These are phyloP conservation scores for Lepidostoma basale DNA, from an alignment of 1,140 invertebrate genomes.

Conservation along the genomic window DNA sequence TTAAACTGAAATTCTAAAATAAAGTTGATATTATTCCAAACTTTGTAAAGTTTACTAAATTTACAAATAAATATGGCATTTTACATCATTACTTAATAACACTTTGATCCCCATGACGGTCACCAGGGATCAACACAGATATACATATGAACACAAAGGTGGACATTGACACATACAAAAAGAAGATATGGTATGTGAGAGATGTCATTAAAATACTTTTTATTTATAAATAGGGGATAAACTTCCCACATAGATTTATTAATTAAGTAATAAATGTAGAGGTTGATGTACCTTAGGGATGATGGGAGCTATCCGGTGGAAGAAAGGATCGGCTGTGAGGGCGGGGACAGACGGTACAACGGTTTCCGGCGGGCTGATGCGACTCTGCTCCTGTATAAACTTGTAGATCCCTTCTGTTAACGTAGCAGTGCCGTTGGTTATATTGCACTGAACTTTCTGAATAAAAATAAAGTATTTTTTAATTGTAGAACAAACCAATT, in stretches of 20 bases:
- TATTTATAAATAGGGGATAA: no score
- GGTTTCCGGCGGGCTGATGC: not conserved
- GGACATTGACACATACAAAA: no score
- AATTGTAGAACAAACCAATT: not conserved
- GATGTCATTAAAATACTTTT: no score
- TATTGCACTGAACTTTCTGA: slow-evolving; percentile 74
- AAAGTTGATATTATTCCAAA: slow-evolving; percentile 29
- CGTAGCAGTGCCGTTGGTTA: slow-evolving; percentile 70
- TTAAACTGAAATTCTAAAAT: slow-evolving; percentile 70
- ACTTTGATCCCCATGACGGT: no score
- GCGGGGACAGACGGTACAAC: slow-evolving; percentile 40
- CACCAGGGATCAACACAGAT: no score
- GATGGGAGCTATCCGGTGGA: slow-evolving; percentile 68
- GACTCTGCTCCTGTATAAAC: slow-evolving; percentile 60
- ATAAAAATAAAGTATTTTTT: not conserved
- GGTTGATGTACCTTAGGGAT: slow-evolving; percentile 72
- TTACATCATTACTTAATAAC: no score
- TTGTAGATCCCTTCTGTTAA: slow-evolving; percentile 71
- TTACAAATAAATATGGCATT: no score
- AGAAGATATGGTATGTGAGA: no score
- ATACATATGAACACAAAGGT: no score
- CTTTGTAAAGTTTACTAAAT: not conserved
- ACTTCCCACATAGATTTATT: no score
- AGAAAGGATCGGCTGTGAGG: slow-evolving; percentile 52
- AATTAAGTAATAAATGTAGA: no score